phyloP scores from a whole-genome alignment of 2,888 invertebrate genomes.

The Lycophotia porphyrea region DNA sequence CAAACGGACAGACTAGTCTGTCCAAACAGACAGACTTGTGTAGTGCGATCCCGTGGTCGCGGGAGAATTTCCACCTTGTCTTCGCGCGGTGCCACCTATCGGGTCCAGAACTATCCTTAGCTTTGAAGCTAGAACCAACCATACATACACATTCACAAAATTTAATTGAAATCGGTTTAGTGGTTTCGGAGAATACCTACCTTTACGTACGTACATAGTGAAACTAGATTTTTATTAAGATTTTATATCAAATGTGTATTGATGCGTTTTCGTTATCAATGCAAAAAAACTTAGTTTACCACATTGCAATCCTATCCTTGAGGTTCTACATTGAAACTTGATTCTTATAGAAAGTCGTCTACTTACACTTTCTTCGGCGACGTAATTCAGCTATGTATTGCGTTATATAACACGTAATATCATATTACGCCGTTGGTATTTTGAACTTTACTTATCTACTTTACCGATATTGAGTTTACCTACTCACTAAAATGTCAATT shows the following conservation, averaged over 20 bases:
- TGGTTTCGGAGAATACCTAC: not conserved
- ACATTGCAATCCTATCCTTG: slow-evolving; percentile 31
- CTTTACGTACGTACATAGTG: not conserved
- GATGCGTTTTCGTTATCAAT: not conserved
- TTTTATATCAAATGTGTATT: not conserved
- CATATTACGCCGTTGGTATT: slow-evolving; percentile 38
- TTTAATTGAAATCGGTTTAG: not conserved
- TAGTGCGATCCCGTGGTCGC: not conserved
- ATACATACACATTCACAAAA: not conserved
- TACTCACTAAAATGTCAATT: slow-evolving; percentile 32
- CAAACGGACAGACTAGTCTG: too few relatives aligned
- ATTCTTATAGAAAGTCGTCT: slow-evolving; percentile 42
- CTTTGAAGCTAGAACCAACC: too few relatives aligned
- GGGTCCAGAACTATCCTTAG: too few relatives aligned
- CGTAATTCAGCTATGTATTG: slow-evolving; percentile 12
- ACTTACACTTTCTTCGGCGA: slow-evolving; percentile 49
- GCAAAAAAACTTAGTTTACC: slow-evolving; percentile 4
- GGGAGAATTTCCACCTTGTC: not conserved
- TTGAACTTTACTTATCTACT: slow-evolving; percentile 55
- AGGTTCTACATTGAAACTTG: slow-evolving; percentile 35
- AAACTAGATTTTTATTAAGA: not conserved
- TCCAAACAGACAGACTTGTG: not conserved
- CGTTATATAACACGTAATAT: slow-evolving; percentile 53
- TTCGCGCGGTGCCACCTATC: not conserved
- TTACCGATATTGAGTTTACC: slow-evolving; percentile 37